A percentile compares a stretch with the other conserved stretches of the same genome.
Conservation (phyloP, 2,888 invertebrate species). For the Torymus aiolomorphi region DNA sequence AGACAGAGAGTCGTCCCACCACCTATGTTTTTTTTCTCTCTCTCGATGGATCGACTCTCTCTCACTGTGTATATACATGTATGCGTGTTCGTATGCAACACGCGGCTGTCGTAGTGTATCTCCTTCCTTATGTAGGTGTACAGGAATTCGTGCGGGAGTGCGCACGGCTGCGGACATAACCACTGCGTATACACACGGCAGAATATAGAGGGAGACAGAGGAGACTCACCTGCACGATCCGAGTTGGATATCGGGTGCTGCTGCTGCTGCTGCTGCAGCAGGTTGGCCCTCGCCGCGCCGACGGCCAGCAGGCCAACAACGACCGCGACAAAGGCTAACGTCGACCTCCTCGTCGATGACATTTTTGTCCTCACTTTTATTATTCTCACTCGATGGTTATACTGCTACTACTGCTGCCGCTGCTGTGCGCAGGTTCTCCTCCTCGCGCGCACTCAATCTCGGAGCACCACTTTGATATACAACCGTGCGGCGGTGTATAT, state of each 20-base stretch:
- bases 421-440: too few relatives aligned
- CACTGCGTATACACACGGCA: neutral
- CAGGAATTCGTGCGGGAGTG: neutral
- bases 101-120: too few relatives aligned
- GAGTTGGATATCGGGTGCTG: conserved; percentile 2
- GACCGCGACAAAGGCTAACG: neutral
- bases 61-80: neutral
- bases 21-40: neutral
- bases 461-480: too few relatives aligned
- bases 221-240: conserved; percentile 54
- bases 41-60: conserved; percentile 8
- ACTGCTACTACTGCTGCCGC: too few relatives aligned
- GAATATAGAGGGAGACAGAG: neutral
- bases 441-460: too few relatives aligned
- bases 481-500: too few relatives aligned
- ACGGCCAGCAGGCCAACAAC: conserved; percentile 36
- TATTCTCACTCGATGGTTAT: too few relatives aligned
- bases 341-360: conserved; percentile 22
- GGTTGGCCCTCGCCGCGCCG: conserved; percentile 24
- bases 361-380: too few relatives aligned
- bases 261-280: neutral
- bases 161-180: neutral
- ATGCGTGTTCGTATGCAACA: too few relatives aligned
- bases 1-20: conserved; percentile 12
- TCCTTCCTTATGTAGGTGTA: neutral